phyloP scores from a whole-genome alignment of 2,888 invertebrate genomes.

The Lasioglossum zephyrum region DNA sequence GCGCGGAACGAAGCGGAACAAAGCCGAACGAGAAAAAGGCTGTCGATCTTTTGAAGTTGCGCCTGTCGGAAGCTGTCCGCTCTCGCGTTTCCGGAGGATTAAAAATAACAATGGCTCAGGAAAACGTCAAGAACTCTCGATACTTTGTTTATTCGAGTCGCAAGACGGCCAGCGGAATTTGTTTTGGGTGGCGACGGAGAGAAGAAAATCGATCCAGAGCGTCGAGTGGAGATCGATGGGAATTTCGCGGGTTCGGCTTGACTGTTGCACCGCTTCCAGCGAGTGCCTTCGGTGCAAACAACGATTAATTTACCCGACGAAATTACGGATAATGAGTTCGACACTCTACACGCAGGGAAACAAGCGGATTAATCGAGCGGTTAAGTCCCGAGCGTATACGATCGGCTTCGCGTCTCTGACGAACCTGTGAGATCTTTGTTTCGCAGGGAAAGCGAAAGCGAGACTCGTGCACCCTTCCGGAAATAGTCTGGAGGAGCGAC shows the following conservation, averaged over 20 bases:
- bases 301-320: slow-evolving; percentile 47
- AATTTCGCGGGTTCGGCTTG: slow-evolving; percentile 2
- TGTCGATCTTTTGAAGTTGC: background rate
- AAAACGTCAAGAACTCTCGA: background rate
- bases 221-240: slow-evolving; percentile 7
- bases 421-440: background rate
- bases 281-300: slow-evolving; percentile 28
- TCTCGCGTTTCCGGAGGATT: background rate
- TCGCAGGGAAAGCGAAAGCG: background rate
- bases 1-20: background rate
- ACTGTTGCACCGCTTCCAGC: background rate
- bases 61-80: background rate
- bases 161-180: background rate
- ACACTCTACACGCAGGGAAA: slow-evolving; percentile 23
- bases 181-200: background rate
- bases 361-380: slow-evolving; percentile 48
- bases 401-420: slow-evolving; percentile 1
- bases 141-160: background rate
- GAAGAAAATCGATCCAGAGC: background rate
- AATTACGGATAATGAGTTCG: slow-evolving; percentile 48
- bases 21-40: background rate
- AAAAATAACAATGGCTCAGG: background rate
- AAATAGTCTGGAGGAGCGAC: background rate
- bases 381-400: slow-evolving; percentile 9
- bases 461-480: background rate